A percentile compares a stretch with the other conserved stretches of the same genome.
Conservation (phyloP, 2,797 vertebrate species). For the Helarctos malayanus region DNA sequence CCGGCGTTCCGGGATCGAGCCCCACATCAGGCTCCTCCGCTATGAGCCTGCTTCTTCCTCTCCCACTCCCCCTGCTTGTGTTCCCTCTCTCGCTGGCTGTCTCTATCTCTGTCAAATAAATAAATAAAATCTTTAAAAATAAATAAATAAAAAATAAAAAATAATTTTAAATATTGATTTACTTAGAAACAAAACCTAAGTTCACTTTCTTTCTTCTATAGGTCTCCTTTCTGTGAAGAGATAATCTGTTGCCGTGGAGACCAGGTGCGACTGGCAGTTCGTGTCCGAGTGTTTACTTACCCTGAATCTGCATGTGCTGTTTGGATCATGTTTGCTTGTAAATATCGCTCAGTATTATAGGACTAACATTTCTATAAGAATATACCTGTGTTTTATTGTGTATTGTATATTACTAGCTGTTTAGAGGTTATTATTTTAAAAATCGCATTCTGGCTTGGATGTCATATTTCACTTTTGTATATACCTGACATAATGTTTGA, state of each 20-base stretch:
- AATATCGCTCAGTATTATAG: slow-evolving; percentile 97
- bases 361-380: slow-evolving; percentile 61
- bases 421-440: slow-evolving; percentile 70
- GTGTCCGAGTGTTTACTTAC: slow-evolving; percentile 95
- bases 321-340: slow-evolving; percentile 99
- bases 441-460: slow-evolving; percentile 64
- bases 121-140: no score
- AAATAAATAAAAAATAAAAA: background rate
- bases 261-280: slow-evolving; percentile 96
- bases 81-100: no score
- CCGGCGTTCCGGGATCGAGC: no score
- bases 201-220: slow-evolving; percentile 85
- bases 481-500: slow-evolving; percentile 75
- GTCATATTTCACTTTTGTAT: slow-evolving; percentile 73
- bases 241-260: slow-evolving; percentile 97
- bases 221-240: slow-evolving; percentile 98
- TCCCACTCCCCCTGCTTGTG: no score
- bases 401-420: slow-evolving; percentile 42
- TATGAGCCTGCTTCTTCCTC: no score
- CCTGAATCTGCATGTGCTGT: slow-evolving; percentile 96
- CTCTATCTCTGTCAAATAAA: no score
- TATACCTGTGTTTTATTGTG: slow-evolving; percentile 64
- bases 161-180: slow-evolving; percentile 20
- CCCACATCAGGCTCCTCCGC: no score
- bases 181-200: background rate